Percentiles rank a stretch among this genome's conserved stretches.
These are phyloP conservation scores for Brotogeris chrysoptera DNA, from an alignment of 2,797 vertebrate genomes.

Conservation along the genomic window DNA sequence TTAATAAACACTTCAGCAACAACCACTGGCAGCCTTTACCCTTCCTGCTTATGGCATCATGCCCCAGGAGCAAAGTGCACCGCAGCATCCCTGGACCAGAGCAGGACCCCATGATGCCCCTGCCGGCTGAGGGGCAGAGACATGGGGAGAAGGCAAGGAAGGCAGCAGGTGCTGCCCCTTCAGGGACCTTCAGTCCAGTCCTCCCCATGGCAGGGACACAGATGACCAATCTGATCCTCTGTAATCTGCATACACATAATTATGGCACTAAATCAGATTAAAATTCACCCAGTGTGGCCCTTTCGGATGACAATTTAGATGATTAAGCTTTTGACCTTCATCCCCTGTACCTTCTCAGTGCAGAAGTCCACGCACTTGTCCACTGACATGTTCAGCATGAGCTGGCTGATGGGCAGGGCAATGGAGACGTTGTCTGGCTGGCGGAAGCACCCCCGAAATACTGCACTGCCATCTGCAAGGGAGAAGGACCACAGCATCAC, in stretches of 20 bases:
- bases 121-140: background rate
- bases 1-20: background rate
- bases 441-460: conserved; percentile 94
- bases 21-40: background rate
- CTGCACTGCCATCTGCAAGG: conserved; percentile 89
- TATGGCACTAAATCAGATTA: fast-evolving
- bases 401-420: conserved; percentile 83
- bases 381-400: conserved; percentile 95
- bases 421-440: conserved; percentile 86
- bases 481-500: background rate
- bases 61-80: background rate
- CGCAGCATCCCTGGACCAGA: background rate
- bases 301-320: background rate
- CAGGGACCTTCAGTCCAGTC: background rate
- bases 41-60: background rate
- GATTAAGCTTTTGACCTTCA: background rate
- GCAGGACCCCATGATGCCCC: background rate
- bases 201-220: background rate
- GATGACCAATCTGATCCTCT: background rate
- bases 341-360: conserved; percentile 86
- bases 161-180: background rate
- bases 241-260: fast-evolving
- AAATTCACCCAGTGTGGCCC: fast-evolving
- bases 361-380: conserved; percentile 96
- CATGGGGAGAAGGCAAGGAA: background rate